Base-by-base conservation (phyloP, 1,140 invertebrate genomes). In the Eriosoma lanigerum region DNA sequence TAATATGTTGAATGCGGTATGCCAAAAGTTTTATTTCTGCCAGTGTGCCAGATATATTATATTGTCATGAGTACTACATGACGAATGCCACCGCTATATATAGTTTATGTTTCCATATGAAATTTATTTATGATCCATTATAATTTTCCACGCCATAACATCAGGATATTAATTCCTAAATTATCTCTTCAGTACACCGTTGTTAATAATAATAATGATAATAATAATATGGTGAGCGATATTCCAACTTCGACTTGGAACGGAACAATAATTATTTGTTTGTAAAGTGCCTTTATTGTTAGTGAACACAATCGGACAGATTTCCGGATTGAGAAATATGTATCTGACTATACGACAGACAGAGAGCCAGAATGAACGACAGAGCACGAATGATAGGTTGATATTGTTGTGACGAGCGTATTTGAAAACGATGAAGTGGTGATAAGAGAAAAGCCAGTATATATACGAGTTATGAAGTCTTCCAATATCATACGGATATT, bases 391-490 rank as follows among this genome's bases (percentile, higher is more conserved):
- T n/a, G 60, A 62, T 3, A 9, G 60, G 29, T 12, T 2, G 29
- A 62, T 5, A 62, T 26, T 62, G 17, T 19, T 17, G 19, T 19
- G 60, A 68, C 13, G 12, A 44, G 17, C 9, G 62, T 44, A 19
- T 64, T 9, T 21, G 32, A n/a, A 21, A 44, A 21, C 4, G 10
- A n/a, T 13, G 0, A 21, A 1, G 17, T 19, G 19, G 0, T 17
- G 32, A 1, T 38, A 38, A 0, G 44, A 48, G 21, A 21, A 46
- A 68, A 48, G 21, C n/a, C 19, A 48, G 46, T 17, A 17, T 17
- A 17, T 17, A 24, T 21, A 10, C 24, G 68, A 72, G 48, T 72
- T 72, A 72, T 72, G 46, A 72, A 72, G 46, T 29, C 68, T 50
- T 50, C 46, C 3, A 10, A 72, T 52, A 52, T 72, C 24, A 19